Conservation (phyloP, 2,797 vertebrate species). For the Thaleichthys pacificus region DNA sequence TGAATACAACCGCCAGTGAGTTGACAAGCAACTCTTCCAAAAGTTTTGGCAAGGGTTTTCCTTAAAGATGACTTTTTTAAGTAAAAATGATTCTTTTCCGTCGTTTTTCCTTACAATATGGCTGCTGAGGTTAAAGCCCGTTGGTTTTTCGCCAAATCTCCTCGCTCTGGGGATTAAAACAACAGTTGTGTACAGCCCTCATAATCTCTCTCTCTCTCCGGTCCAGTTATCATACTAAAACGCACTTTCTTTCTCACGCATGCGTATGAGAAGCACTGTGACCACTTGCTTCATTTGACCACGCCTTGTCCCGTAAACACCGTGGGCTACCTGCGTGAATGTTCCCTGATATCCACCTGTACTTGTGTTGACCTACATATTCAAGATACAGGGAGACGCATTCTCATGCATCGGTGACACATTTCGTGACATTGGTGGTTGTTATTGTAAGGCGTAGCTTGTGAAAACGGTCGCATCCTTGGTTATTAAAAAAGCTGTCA, state of each 20-base stretch:
- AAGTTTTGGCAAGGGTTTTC: conserved; percentile 42
- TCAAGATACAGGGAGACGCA: conserved; percentile 15
- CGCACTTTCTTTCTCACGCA: conserved; percentile 67
- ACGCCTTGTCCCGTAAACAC: conserved; percentile 58
- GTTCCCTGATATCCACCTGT: conserved; percentile 49
- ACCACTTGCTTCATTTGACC: conserved; percentile 38
- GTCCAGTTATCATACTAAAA: conserved; percentile 71
- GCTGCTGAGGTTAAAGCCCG: conserved; percentile 73
- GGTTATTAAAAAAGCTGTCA: too few relatives aligned
- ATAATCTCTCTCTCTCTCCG: conserved; percentile 71
- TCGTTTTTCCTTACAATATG: conserved; percentile 78
- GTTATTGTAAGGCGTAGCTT: too few relatives aligned
- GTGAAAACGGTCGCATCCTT: too few relatives aligned
- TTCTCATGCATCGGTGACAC: too few relatives aligned
- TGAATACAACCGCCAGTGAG: conserved; percentile 39
- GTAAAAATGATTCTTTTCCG: conserved; percentile 51
- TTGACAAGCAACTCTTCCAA: conserved; percentile 42
- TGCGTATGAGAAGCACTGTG: conserved; percentile 52
- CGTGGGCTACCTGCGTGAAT: conserved; percentile 56
- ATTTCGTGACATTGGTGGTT: too few relatives aligned
- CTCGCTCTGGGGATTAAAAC: conserved; percentile 78
- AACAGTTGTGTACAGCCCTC: conserved; percentile 72
- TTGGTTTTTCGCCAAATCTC: conserved; percentile 74
- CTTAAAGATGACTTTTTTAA: conserved; percentile 45
- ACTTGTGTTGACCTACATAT: conserved; percentile 17